A percentile compares a stretch with the other conserved stretches of the same genome.
Evolutionary conservation across 2,797 vertebrate genomes (phyloP).

Genomic region (Enteromius anoplus): DNA sequence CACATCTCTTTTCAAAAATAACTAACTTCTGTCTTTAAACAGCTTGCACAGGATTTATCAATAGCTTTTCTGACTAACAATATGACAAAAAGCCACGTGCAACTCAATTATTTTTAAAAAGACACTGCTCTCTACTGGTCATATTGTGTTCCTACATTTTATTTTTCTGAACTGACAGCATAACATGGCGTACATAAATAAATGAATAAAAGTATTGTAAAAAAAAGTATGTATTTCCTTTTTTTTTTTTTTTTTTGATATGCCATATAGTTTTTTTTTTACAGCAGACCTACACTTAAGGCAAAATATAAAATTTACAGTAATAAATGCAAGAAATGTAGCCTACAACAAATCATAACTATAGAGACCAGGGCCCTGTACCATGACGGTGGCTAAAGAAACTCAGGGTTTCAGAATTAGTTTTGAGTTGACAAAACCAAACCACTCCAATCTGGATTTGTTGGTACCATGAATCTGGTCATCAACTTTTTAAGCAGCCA

Average conservation of each 20-base stretch:
- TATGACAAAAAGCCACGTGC: neutral
- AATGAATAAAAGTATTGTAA: neutral
- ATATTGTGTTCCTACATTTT: constrained; percentile 1
- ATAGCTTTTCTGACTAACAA: neutral
- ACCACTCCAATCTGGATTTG: too few species aligned
- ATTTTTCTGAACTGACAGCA: constrained; percentile 14
- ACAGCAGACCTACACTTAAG: neutral
- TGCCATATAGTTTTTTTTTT: neutral
- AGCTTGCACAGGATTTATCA: neutral
- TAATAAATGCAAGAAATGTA: neutral
- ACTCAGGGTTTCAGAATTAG: too few species aligned
- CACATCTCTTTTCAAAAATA: neutral
- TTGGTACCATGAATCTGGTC: too few species aligned
- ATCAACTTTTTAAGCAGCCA: too few species aligned
- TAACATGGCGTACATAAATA: neutral
- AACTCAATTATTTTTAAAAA: neutral
- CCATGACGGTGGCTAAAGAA: too few species aligned
- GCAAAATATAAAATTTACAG: neutral
- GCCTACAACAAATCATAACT: neutral
- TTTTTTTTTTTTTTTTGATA: neutral
- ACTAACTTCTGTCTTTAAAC: too few species aligned
- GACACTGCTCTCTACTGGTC: constrained; percentile 42
- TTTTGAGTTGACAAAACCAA: too few species aligned
- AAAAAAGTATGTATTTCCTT: too few species aligned
- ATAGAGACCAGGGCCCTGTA: neutral